phyloP scores from a whole-genome alignment of 2,888 invertebrate genomes.

The Eristalis pertinax region DNA sequence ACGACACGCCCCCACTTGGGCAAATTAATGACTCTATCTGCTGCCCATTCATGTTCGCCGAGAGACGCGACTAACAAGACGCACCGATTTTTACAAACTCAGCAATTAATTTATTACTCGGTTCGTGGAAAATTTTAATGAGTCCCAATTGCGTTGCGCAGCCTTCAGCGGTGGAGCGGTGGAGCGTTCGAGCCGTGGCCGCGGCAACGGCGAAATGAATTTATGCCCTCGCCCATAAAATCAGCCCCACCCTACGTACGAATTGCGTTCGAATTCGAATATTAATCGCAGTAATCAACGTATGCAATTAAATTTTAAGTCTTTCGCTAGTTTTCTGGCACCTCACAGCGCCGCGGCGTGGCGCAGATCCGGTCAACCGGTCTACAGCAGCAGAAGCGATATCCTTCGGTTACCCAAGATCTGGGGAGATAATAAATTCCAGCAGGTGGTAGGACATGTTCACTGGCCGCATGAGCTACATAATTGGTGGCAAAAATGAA shows the following conservation, averaged over 20 bases:
- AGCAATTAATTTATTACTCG: background rate
- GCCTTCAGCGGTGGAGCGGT: background rate
- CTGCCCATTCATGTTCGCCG: background rate
- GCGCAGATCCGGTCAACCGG: background rate
- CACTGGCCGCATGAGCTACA: slow-evolving; percentile 19
- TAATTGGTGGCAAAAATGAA: slow-evolving; percentile 41
- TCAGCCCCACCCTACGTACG: slow-evolving; percentile 34
- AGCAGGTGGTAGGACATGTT: slow-evolving; percentile 66
- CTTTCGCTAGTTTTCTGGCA: slow-evolving; percentile 27
- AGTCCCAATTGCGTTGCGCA: background rate
- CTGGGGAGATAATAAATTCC: slow-evolving; percentile 60
- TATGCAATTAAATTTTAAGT: slow-evolving; percentile 60
- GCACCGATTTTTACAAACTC: slow-evolving; percentile 2
- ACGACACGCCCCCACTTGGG: background rate
- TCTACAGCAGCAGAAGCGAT: slow-evolving; percentile 13
- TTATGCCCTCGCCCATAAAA: slow-evolving; percentile 19
- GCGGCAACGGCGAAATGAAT: background rate
- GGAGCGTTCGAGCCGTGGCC: background rate
- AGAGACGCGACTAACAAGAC: background rate
- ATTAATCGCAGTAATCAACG: slow-evolving; percentile 54
- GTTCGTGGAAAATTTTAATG: slow-evolving; percentile 15
- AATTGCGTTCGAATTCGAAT: slow-evolving; percentile 31
- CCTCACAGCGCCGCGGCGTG: background rate
- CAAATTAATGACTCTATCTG: background rate
- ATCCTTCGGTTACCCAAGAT: slow-evolving; percentile 12